Percentiles rank a stretch among this genome's conserved stretches.
phyloP scores from a whole-genome alignment of 2,797 vertebrate genomes.

The Nothura maculosa region DNA sequence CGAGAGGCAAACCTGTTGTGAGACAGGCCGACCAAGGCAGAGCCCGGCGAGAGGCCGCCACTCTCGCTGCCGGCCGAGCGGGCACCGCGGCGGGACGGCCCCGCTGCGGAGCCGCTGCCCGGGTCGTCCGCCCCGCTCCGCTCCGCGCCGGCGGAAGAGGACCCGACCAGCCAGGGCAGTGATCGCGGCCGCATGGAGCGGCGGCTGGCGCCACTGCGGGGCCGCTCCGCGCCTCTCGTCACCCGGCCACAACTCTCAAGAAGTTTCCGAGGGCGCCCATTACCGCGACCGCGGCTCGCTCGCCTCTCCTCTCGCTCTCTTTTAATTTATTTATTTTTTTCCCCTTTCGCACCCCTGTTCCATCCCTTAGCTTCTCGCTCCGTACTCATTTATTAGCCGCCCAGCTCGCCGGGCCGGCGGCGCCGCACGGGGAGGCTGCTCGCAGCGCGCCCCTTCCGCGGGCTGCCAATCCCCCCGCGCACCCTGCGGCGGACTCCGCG shows the following conservation, averaged over 20 bases:
- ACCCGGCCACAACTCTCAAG: conserved; percentile 50
- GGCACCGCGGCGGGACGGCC: not conserved
- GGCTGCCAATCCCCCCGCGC: not conserved
- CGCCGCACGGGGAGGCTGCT: not conserved
- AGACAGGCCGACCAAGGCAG: not conserved
- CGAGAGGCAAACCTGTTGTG: conserved; percentile 60
- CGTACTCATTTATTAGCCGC: not conserved
- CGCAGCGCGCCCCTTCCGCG: not conserved
- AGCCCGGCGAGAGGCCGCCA: not conserved
- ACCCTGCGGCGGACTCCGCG: not conserved
- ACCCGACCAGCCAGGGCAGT: not conserved
- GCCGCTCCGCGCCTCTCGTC: not conserved
- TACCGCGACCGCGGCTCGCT: not conserved
- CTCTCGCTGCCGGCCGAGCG: not conserved
- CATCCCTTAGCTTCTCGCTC: not conserved
- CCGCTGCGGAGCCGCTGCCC: not conserved
- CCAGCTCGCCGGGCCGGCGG: not conserved
- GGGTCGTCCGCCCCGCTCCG: not conserved
- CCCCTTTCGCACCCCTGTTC: not conserved
- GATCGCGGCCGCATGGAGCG: not conserved
- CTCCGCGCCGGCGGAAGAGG: not conserved
- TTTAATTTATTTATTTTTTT: not conserved
- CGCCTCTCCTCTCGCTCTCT: not conserved
- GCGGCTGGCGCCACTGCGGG: not conserved
- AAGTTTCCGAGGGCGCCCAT: conserved; percentile 45